phyloP scores from a whole-genome alignment of 2,797 vertebrate genomes.

The Sebastes hopkinsi region DNA sequence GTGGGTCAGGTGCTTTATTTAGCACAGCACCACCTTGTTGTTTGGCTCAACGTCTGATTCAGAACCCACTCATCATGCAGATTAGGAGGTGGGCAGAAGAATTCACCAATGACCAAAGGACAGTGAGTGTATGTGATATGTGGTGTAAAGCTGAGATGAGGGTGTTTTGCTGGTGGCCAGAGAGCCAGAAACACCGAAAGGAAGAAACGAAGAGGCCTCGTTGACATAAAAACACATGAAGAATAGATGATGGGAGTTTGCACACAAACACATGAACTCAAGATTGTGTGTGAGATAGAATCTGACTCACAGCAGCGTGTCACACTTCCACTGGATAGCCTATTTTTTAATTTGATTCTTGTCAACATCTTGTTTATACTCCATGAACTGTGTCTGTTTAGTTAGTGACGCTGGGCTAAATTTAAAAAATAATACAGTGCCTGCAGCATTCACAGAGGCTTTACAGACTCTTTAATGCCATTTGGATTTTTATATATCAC shows the following conservation, averaged over 20 bases:
- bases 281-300: neutral
- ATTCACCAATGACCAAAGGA: neutral
- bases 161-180: neutral
- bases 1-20: conserved; percentile 33
- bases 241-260: conserved; percentile 1
- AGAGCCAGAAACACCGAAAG: neutral
- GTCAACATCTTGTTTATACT: neutral
- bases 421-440: neutral
- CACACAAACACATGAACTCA: neutral
- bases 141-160: neutral
- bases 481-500: neutral
- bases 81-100: conserved; percentile 5
- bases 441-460: neutral
- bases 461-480: neutral
- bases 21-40: conserved; percentile 44
- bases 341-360: neutral
- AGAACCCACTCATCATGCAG: conserved; percentile 3
- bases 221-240: conserved; percentile 20
- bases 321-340: neutral
- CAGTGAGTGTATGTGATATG: neutral
- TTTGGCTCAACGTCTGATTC: conserved; percentile 26
- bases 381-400: neutral
- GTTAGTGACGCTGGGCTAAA: neutral
- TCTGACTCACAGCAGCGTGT: conserved; percentile 5
- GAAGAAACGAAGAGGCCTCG: neutral